Base-by-base conservation (phyloP, 2,797 vertebrate genomes). In the Vultur gryphus region DNA sequence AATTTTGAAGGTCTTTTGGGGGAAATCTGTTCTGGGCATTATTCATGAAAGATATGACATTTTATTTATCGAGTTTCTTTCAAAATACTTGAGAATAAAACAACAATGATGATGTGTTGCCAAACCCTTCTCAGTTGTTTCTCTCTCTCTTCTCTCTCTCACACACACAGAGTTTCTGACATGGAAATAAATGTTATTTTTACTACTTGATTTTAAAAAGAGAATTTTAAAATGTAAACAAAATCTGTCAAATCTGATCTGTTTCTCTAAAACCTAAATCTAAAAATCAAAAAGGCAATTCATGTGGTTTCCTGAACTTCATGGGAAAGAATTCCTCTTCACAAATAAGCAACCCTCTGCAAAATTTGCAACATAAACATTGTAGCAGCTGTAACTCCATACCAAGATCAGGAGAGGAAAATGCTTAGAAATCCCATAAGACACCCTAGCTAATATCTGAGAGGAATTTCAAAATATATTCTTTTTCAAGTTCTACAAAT, bases 1-100 rank as follows among this genome's bases (percentile, higher is more conserved):
- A 91, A 90, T 90, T 95, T 71, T 91, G 58, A 94, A 87, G 55
- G 75, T 93, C 80, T 95, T 93, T 55, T 4, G 55, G 62, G 92
- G 61, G 21, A 90, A 87, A 89, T 75, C 84, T 93, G 52, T 81
- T 89, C 66, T 73, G 55, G 31, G 93, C 21, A 87, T 87, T 90
- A 89, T 62, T 91, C 83, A 92, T 70, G 61, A 73, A 90, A 67
- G 73, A 70, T 25, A 91, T 64, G 89, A 92, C 70, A 93, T 94
- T 91, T 78, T 85, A 80, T 85, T 95, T 94, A 88, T 55, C 67
- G 83, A 69, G 55, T 78, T 88, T 94, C 55, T 95, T 84, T 93
- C 65, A 95, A 97, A 97, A 93, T 54, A 92, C 51, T 86, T 77
- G 77, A 59, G 69, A 91, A 82, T 33, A 82, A 87, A 89, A 88